A percentile compares a stretch with the other conserved stretches of the same genome.
phyloP scores from a whole-genome alignment of 2,888 invertebrate genomes.

The Ectemnius lituratus region DNA sequence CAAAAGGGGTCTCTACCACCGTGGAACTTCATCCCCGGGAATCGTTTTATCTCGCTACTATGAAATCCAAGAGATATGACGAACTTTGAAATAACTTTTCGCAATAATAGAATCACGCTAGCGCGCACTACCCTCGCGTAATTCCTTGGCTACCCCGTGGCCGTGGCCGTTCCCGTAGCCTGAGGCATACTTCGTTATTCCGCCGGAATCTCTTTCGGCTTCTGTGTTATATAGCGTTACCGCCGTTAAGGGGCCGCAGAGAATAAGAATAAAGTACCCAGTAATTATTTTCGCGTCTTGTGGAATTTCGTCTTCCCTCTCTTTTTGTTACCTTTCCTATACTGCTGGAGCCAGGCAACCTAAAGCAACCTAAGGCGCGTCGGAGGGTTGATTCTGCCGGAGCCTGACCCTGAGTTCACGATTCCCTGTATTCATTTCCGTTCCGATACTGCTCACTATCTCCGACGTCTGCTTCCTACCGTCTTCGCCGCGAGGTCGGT shows the following conservation, averaged over 20 bases:
- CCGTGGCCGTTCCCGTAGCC: slow-evolving; percentile 24
- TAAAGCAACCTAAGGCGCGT: slow-evolving; percentile 9
- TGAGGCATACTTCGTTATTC: slow-evolving; percentile 45
- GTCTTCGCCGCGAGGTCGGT: too few relatives aligned
- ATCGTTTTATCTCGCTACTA: slow-evolving; percentile 48
- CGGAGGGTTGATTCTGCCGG: slow-evolving; percentile 36
- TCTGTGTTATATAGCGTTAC: slow-evolving; percentile 2
- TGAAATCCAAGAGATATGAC: slow-evolving; percentile 51
- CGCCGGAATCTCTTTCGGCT: slow-evolving; percentile 29
- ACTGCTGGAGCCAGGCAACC: slow-evolving; percentile 18
- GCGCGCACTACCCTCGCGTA: too few relatives aligned
- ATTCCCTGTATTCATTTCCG: slow-evolving; percentile 19
- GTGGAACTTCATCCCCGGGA: slow-evolving; percentile 44
- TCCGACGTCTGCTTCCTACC: background rate
- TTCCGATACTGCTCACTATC: background rate
- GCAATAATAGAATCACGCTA: slow-evolving; percentile 52
- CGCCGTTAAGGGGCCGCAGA: slow-evolving; percentile 8
- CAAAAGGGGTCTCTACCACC: background rate
- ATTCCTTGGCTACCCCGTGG: slow-evolving; percentile 30
- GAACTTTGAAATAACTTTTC: slow-evolving; percentile 62
- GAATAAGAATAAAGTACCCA: slow-evolving; percentile 46
- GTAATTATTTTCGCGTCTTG: slow-evolving; percentile 54
- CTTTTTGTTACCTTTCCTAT: too few relatives aligned
- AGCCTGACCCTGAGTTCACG: slow-evolving; percentile 38
- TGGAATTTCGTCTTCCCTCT: slow-evolving; percentile 30